Base-by-base conservation (phyloP, 2,888 invertebrate genomes). In the Coremacera marginata region DNA sequence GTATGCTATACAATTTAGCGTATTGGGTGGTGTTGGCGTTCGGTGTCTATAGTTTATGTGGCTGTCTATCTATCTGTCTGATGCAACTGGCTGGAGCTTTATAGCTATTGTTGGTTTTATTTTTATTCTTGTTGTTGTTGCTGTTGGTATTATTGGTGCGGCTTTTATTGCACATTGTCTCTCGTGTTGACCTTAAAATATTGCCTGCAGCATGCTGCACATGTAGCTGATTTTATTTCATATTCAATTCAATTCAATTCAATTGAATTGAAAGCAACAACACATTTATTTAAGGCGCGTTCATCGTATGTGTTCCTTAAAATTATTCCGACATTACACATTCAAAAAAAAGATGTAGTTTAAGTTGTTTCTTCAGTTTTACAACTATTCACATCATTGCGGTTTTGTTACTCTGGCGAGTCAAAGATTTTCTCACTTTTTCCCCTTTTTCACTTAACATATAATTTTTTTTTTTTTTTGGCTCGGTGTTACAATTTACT, bases 151-250 rank as follows among this genome's bases (percentile, higher is more conserved):
- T 34, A 55, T 27, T 55, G 70, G 65, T 74, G 74, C 34, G 74
- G 74, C 74, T 67, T 74, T 74, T 74, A 74, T 74, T 74, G 74
- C 74, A 52, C 37, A 74, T 74, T 74, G 65, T 74, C 55, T 74
- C 74, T 19, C 44, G 44, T 62, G 62, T 25, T 75, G 75, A 75
- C 70, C 75, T 75, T 70, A 75, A 75, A 70, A 75, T 70, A 55
- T 70, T 70, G 52, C 60, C 70, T 70, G 68, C 75, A 60, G 62
- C 62, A 57, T 70, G 51, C 60, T 60, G 70, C 75, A 75, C 34
- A 75, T 75, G 70, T 51, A 62, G 62, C 14, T 44, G 19, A 44
- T 37, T 60, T 27, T 22, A 60, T 65, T 72, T 72, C 44, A 2
- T 14, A 73, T 73, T 65, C 68, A 51, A 51, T 25, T 22, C 49